These are phyloP conservation scores for Strigops habroptila DNA, from an alignment of 2,113 vertebrate species.

Conservation along the genomic window DNA sequence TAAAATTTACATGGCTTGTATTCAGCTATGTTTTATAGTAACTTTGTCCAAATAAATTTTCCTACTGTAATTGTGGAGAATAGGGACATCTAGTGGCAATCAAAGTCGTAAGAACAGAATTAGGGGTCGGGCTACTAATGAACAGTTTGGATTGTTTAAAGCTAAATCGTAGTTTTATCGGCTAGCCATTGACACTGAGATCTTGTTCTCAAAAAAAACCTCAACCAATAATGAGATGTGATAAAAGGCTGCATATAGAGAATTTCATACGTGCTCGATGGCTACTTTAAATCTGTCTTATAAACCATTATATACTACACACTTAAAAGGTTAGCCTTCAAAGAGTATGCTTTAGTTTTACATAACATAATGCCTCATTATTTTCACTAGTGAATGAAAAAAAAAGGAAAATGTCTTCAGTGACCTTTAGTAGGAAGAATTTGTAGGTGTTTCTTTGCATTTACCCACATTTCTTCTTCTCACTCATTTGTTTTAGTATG, in stretches of 20 bases:
- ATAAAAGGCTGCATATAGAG: neutral
- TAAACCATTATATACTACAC: neutral
- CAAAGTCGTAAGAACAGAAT: neutral
- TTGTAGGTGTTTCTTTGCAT: neutral
- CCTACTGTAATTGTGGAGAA: neutral
- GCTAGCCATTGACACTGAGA: neutral
- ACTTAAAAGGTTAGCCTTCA: neutral
- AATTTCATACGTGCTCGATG: neutral
- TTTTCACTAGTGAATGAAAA: neutral
- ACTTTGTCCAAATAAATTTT: neutral
- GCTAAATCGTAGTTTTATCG: neutral
- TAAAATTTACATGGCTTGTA: neutral
- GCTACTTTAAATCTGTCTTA: neutral
- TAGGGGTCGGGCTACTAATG: neutral
- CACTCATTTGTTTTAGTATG: neutral
- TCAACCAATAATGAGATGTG: neutral
- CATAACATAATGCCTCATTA: neutral
- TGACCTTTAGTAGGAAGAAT: neutral
- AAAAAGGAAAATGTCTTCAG: neutral
- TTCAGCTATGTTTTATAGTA: neutral
- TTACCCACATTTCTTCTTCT: neutral
- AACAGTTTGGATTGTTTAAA: neutral
- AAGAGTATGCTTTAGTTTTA: neutral
- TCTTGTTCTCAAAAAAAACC: neutral
- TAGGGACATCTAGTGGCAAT: slow-evolving; percentile 58